Conservation (phyloP, 2,888 invertebrate species). For the Ennomos erosarius region DNA sequence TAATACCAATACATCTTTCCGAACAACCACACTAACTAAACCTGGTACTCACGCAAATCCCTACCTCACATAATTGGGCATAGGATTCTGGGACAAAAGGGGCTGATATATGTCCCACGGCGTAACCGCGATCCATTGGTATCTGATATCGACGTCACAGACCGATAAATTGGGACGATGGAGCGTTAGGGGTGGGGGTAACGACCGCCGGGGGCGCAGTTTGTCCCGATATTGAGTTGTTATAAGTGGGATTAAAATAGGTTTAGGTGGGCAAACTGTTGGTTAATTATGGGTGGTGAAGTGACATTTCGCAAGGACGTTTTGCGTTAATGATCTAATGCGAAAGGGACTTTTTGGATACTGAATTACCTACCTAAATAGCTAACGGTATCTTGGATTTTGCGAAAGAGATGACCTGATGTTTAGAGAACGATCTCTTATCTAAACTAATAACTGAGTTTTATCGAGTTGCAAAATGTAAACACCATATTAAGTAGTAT, state of each 20-base stretch:
- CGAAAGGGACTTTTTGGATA: too few species aligned
- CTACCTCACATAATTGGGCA: conserved; percentile 30
- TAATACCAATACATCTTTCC: neutral
- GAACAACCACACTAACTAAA: neutral
- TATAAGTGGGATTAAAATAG: conserved; percentile 33
- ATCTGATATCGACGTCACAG: conserved; percentile 35
- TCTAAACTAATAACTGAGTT: too few species aligned
- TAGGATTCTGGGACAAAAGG: conserved; percentile 30
- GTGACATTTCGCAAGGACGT: too few species aligned
- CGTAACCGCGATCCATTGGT: conserved; percentile 29
- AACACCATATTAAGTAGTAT: too few species aligned
- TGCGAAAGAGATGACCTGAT: too few species aligned
- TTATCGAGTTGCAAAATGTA: too few species aligned
- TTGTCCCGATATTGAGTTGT: conserved; percentile 35
- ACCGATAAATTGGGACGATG: conserved; percentile 36
- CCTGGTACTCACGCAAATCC: conserved; percentile 6
- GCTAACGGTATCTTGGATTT: too few species aligned
- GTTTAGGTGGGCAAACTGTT: conserved; percentile 7
- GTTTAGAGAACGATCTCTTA: too few species aligned
- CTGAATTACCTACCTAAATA: too few species aligned
- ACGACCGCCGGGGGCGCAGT: conserved; percentile 34
- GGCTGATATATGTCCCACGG: conserved; percentile 28
- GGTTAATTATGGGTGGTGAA: neutral
- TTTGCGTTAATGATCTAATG: too few species aligned
- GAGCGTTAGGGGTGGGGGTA: conserved; percentile 17